phyloP scores from a whole-genome alignment of 1,140 invertebrate genomes.

The Brachionus calyciflorus region DNA sequence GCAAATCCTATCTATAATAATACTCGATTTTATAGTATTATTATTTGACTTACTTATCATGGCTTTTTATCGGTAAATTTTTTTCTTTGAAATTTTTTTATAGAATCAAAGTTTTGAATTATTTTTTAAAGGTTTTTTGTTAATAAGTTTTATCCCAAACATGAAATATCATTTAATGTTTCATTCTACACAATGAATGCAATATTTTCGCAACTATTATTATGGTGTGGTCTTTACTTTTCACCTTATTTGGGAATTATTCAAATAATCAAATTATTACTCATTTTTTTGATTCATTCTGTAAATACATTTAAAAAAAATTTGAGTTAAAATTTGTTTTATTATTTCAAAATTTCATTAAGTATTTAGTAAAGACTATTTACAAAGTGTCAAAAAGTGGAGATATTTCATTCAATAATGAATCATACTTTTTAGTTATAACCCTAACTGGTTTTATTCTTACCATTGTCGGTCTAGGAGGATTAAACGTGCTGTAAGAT shows the following conservation, averaged over 20 bases:
- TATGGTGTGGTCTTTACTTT: constrained; percentile 9
- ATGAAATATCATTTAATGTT: background rate
- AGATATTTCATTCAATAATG: too few relatives aligned
- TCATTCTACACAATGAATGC: background rate
- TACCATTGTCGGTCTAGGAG: too few relatives aligned
- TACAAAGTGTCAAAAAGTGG: too few relatives aligned
- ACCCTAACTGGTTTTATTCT: too few relatives aligned
- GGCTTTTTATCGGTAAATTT: background rate
- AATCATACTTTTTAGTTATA: too few relatives aligned
- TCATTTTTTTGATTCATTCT: background rate
- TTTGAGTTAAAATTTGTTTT: background rate
- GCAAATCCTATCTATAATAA: background rate
- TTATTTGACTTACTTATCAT: background rate
- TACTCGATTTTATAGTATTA: background rate
- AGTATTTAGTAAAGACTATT: too few relatives aligned
- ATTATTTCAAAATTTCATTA: background rate
- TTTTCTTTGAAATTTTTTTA: too few relatives aligned
- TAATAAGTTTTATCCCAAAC: background rate
- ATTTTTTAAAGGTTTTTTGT: background rate
- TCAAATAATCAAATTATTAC: background rate
- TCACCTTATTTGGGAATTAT: background rate
- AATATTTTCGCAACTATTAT: background rate
- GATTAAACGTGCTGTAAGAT: background rate
- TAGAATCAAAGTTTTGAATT: background rate
- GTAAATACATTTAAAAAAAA: background rate